phyloP scores from a whole-genome alignment of 2,113 vertebrate species.

The Columba livia region DNA sequence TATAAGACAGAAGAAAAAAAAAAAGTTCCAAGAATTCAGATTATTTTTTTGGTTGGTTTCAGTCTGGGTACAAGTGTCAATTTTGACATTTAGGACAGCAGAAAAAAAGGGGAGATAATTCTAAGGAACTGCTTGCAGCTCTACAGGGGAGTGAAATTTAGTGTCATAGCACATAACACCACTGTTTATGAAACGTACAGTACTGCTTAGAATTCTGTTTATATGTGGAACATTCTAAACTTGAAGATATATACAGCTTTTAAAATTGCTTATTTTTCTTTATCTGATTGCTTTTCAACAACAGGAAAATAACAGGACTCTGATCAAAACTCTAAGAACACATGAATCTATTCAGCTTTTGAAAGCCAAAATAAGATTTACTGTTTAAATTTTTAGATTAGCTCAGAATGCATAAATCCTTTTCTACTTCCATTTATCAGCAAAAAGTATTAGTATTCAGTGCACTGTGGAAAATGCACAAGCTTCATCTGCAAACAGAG shows the following conservation, averaged over 20 bases:
- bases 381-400: background rate
- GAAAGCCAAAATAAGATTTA: background rate
- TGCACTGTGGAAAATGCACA: background rate
- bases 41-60: background rate
- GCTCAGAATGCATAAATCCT: background rate
- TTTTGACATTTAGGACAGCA: background rate
- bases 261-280: background rate
- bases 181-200: background rate
- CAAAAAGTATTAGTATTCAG: background rate
- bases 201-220: background rate
- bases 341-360: background rate
- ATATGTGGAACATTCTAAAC: background rate
- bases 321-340: background rate
- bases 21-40: background rate
- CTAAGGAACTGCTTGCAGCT: background rate
- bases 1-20: background rate
- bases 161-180: background rate
- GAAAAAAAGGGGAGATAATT: background rate
- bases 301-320: background rate
- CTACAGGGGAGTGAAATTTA: background rate
- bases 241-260: background rate
- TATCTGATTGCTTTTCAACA: background rate
- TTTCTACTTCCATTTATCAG: background rate
- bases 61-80: background rate
- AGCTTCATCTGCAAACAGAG: background rate